Base-by-base conservation (phyloP, 2,797 vertebrate genomes). In the Falco naumanni region DNA sequence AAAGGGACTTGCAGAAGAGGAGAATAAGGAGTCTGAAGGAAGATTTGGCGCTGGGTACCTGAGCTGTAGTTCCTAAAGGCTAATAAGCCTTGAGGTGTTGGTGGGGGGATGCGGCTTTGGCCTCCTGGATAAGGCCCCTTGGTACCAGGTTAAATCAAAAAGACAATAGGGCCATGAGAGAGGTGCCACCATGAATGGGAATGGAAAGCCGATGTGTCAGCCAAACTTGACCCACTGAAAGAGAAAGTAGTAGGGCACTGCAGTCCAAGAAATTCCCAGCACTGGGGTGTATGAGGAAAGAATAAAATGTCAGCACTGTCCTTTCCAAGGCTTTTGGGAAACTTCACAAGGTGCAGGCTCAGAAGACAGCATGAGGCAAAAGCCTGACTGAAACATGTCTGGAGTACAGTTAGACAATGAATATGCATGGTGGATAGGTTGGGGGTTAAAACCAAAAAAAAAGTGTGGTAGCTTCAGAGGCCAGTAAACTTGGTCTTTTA, bases 181-280 rank as follows among this genome's bases (percentile, higher is more conserved):
- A 45, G 33, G 24, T 91, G 59, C 13, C 9, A 26, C 8, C 9
- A 13, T 1, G 1, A 39, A 43, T 0, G 0, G 45, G 39, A 72
- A 31, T 39, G 5, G 43, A 81, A 63, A 77, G 31, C 16, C 29
- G 29, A 6, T 33, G 7, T 4, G 9, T 80, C n/a, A 69, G 20
- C 26, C 15, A 47, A 37, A 47, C 29, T 34, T 41, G 20, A 41
- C 10, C 21, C 10, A 19, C 34, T 39, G 25, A 74, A 48, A 33
- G 39, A 76, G 47, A 29, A 60, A 12, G 17, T 59, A 78, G 33
- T 8, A 39, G 12, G n/a, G n/a, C 47, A 54, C 31, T 28, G 21
- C 59, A 53, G 39, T 11, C 39, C 39, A 84, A 22, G 34, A 33
- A 45, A 41, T 41, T n/a, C 13, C 29, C 7, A 56, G 17, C 19